A percentile compares a stretch with the other conserved stretches of the same genome.
These are phyloP conservation scores for Upupa epops DNA, from an alignment of 2,113 vertebrate species.

Conservation along the genomic window DNA sequence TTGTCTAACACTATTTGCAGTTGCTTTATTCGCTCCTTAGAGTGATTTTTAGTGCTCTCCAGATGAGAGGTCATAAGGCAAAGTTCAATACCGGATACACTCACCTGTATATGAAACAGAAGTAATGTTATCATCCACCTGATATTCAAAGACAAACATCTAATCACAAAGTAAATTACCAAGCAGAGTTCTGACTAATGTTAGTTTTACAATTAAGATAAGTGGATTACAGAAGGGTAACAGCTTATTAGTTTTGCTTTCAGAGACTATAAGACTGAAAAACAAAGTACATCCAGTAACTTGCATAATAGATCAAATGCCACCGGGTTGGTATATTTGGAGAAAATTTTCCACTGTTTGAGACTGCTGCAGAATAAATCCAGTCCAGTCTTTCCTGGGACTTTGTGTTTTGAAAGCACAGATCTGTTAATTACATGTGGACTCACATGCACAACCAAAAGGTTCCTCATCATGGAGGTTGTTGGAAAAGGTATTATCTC, in stretches of 20 bases:
- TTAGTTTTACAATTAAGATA: not conserved
- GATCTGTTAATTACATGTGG: not conserved
- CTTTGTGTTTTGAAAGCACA: not conserved
- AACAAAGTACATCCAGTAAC: not conserved
- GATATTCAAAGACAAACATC: not conserved
- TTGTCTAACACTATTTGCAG: constrained; percentile 77
- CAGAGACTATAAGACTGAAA: not conserved
- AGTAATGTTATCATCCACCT: not conserved
- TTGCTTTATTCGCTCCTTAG: constrained; percentile 85
- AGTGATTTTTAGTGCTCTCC: constrained; percentile 89
- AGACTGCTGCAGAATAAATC: not conserved
- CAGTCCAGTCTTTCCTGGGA: not conserved
- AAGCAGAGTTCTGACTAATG: not conserved
- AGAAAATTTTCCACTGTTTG: not conserved
- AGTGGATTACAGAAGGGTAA: not conserved
- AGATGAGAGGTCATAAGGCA: constrained; percentile 95
- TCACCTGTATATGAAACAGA: constrained; percentile 74
- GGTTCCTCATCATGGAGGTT: constrained; percentile 93
- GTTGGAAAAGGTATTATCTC: constrained; percentile 84
- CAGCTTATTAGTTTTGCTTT: not conserved
- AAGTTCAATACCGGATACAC: constrained; percentile 79
- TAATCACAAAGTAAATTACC: not conserved
- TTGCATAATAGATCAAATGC: not conserved
- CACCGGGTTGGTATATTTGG: not conserved
- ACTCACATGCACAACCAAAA: constrained; percentile 85